These are phyloP conservation scores for Antitype chi DNA, from an alignment of 2,888 invertebrate species.

Conservation along the genomic window DNA sequence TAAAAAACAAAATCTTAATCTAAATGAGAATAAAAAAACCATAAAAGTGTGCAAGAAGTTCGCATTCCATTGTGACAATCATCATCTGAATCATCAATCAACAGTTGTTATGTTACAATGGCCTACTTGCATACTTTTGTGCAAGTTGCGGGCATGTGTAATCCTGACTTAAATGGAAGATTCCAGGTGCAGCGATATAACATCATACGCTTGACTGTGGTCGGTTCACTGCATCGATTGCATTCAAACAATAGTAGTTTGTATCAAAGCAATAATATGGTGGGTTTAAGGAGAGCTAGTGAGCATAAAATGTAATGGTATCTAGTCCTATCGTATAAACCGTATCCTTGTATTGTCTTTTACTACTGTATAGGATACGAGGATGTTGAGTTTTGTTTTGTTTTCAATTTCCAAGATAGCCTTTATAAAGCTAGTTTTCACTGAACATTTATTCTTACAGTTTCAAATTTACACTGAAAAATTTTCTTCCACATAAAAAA, in stretches of 20 bases:
- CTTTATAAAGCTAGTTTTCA: slow-evolving; percentile 15
- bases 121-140: not conserved
- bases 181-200: slow-evolving; percentile 18
- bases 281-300: slow-evolving; percentile 50
- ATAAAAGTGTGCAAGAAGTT: not conserved
- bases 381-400: slow-evolving; percentile 31
- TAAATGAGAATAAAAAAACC: no score
- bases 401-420: slow-evolving; percentile 15
- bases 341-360: slow-evolving; percentile 56
- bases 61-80: not conserved
- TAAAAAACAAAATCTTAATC: no score
- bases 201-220: slow-evolving; percentile 30
- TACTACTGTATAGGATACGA: slow-evolving; percentile 32
- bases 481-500: slow-evolving; percentile 17
- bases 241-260: slow-evolving; percentile 50
- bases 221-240: slow-evolving; percentile 37
- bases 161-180: slow-evolving; percentile 15
- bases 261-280: slow-evolving; percentile 47
- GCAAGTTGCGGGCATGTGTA: slow-evolving; percentile 1
- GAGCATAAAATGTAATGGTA: slow-evolving; percentile 58
- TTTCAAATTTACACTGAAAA: slow-evolving; percentile 14
- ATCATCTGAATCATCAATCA: not conserved
- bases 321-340: slow-evolving; percentile 41
- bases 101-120: not conserved
- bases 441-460: slow-evolving; percentile 6